Evolutionary conservation across 2,888 invertebrate species (phyloP), one percentile per base, ranked within the genome.

Genomic region (Pollenia amentaria): DNA sequence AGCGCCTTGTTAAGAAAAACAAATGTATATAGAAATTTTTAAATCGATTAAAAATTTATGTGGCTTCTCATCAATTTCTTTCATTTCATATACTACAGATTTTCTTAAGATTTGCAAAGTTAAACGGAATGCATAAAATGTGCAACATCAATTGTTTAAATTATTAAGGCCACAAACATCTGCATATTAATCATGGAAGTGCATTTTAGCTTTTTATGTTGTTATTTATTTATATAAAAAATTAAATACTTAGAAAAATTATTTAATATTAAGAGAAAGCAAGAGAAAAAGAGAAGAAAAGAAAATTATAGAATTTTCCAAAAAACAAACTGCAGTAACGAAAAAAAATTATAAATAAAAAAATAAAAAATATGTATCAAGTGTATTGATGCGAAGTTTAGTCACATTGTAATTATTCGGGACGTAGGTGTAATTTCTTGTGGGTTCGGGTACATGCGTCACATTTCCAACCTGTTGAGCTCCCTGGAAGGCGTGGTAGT

Each of bases 401-500:
- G 93, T 93, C 93, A 93, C 93, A 93, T 93, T 92, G 92, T 93
- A 92, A 92, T 92, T 92, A 92, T 93, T 93, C 93, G 93, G 93
- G 92, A 93, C 91, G 93, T 93, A 93, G 92, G 92, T 92, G 92
- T 93, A 93, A 92, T 92, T 91, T 93, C 93, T 92, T 93, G 93
- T 93, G 92, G 93, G 92, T 93, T 93, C 91, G 92, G 93, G 93
- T 92, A 93, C 93, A 92, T 93, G 92, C 92, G 92, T 93, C 92
- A 92, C 91, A 92, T 92, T 92, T 93, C 93, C 93, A 93, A 98
- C 98, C 98, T 98, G 98, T 95, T 98, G 98, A 94, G 98, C 98
- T 95, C 99, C 99, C 95, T 99, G 98, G 97, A 99, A 99, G 94
- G 99, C 99, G 95, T 99, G 99, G 95, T 99, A 99, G 96, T 99